Conservation (phyloP, 35 echinoderm and acorn worm species). For the Apostichopus parvimensis region DNA sequence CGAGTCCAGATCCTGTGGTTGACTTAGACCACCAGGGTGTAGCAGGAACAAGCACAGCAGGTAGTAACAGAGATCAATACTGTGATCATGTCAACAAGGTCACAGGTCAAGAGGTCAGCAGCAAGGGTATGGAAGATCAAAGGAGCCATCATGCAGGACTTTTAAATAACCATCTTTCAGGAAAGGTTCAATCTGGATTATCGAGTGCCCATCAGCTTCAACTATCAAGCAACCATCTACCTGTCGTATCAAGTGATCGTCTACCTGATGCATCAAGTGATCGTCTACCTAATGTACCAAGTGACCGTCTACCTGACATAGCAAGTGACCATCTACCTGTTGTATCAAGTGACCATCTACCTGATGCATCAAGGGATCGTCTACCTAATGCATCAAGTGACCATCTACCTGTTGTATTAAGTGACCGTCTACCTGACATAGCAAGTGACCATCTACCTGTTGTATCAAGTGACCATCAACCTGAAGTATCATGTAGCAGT, state of each 20-base stretch:
- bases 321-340: neutral
- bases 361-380: neutral
- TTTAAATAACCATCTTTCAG: neutral
- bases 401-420: neutral
- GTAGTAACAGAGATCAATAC: neutral
- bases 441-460: neutral
- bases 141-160: neutral
- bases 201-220: neutral
- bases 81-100: too few species aligned
- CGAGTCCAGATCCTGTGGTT: neutral
- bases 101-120: too few species aligned
- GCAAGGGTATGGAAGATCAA: neutral
- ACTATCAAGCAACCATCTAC: neutral
- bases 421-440: neutral
- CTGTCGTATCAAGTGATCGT: neutral
- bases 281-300: neutral
- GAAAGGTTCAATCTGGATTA: neutral
- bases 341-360: neutral
- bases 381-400: neutral
- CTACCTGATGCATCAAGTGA: neutral
- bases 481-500: too few species aligned
- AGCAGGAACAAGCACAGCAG: neutral
- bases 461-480: neutral
- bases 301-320: neutral
- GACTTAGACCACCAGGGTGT: neutral